Percentiles rank a stretch among this genome's conserved stretches.
phyloP scores from a whole-genome alignment of 2,888 invertebrate genomes.

The Tinea trinotella region DNA sequence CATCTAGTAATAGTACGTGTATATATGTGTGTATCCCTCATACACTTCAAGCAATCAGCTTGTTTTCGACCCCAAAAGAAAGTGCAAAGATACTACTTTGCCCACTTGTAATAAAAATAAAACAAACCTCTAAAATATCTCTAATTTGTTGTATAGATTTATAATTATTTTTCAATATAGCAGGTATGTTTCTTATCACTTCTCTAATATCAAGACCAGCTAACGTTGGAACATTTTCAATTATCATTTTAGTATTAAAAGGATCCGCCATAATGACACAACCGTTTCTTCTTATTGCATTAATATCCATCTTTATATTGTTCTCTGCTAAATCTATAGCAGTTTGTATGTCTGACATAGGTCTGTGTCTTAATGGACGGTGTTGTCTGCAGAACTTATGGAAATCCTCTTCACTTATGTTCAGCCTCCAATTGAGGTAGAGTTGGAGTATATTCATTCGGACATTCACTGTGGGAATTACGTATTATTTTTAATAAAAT shows the following conservation, averaged over 20 bases:
- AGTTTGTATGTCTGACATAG: constrained; percentile 62
- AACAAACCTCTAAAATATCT: constrained; percentile 61
- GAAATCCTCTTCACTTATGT: constrained; percentile 45
- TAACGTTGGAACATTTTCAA: constrained; percentile 65
- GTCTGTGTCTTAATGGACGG: constrained; percentile 50
- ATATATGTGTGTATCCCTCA: too few species aligned
- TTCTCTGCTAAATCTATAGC: constrained; percentile 68
- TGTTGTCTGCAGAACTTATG: constrained; percentile 50
- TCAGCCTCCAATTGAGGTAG: constrained; percentile 48
- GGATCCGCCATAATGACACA: constrained; percentile 75
- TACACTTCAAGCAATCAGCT: too few species aligned
- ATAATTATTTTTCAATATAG: constrained; percentile 74
- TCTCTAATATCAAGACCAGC: constrained; percentile 70
- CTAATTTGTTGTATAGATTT: constrained; percentile 68
- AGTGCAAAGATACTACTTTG: too few species aligned
- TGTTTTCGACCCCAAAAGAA: too few species aligned
- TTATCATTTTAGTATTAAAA: constrained; percentile 66
- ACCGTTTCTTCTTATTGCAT: constrained; percentile 69
- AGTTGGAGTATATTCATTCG: constrained; percentile 51
- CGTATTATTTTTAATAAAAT: too few species aligned
- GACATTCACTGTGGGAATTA: constrained; percentile 44
- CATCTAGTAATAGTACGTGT: too few species aligned
- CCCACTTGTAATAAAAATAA: too few species aligned
- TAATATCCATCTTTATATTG: constrained; percentile 67
- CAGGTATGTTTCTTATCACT: constrained; percentile 71